phyloP scores from a whole-genome alignment of 2,797 vertebrate species.

The Tenualosa ilisha region DNA sequence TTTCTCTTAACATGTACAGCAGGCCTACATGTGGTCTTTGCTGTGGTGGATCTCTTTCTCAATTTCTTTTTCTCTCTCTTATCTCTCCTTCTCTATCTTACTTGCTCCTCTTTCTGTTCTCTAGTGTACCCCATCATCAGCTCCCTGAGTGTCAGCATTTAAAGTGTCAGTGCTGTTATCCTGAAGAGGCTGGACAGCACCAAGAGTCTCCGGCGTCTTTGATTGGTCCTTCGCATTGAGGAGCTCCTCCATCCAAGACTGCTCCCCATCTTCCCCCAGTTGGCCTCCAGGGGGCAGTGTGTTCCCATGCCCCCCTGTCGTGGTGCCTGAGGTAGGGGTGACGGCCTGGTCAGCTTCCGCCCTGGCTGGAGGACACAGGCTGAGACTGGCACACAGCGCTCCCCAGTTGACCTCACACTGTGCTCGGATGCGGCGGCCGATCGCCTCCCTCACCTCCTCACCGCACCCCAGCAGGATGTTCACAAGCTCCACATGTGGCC shows the following conservation, averaged over 20 bases:
- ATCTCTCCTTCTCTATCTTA: background rate
- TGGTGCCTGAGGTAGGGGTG: constrained; percentile 37
- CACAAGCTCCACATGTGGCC: constrained; percentile 90
- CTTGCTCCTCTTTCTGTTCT: background rate
- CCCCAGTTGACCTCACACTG: constrained; percentile 95
- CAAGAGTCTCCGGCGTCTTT: background rate
- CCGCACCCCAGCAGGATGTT: constrained; percentile 90
- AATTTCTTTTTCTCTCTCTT: background rate
- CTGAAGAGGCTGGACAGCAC: constrained; percentile 1
- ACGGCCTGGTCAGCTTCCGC: constrained; percentile 18
- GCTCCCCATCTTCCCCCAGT: constrained; percentile 53
- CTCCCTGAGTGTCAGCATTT: background rate
- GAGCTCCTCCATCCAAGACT: constrained; percentile 29
- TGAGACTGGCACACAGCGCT: constrained; percentile 83
- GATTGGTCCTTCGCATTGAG: constrained; percentile 27
- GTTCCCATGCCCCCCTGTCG: constrained; percentile 37
- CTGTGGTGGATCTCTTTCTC: background rate
- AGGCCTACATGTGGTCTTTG: background rate
- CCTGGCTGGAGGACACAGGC: constrained; percentile 71
- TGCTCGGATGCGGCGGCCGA: constrained; percentile 78
- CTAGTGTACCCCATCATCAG: background rate
- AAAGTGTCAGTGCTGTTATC: constrained; percentile 9
- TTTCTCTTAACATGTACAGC: background rate
- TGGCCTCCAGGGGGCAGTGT: constrained; percentile 38
- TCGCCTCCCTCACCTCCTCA: constrained; percentile 82